These are phyloP conservation scores for Epinephelus coioides DNA, from an alignment of 2,797 vertebrate genomes.

Conservation along the genomic window DNA sequence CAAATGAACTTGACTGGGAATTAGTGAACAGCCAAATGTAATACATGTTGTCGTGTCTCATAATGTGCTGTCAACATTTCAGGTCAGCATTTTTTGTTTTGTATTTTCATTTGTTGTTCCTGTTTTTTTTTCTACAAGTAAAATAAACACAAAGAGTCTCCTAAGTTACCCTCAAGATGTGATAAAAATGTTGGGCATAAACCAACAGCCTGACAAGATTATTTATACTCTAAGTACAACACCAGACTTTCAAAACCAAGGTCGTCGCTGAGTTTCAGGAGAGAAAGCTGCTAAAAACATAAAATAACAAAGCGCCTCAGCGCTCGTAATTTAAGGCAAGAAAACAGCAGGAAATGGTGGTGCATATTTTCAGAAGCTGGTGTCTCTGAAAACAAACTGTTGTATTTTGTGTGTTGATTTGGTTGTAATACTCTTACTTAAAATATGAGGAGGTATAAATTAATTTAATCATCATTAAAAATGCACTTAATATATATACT, in stretches of 20 bases:
- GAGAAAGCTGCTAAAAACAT: constrained; percentile 41
- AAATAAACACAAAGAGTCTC: constrained; percentile 26
- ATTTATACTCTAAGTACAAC: constrained; percentile 55
- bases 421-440: constrained; percentile 4
- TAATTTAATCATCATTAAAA: background rate
- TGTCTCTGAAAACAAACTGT: constrained; percentile 25
- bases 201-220: constrained; percentile 49
- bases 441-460: background rate
- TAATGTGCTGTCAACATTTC: background rate
- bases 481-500: background rate
- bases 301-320: constrained; percentile 40
- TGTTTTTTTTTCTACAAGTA: background rate
- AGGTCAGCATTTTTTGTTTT: background rate
- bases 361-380: constrained; percentile 23
- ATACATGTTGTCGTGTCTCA: background rate
- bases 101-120: background rate
- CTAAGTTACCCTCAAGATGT: constrained; percentile 40
- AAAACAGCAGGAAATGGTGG: constrained; percentile 36
- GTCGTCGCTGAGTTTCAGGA: constrained; percentile 25
- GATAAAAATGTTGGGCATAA: constrained; percentile 26
- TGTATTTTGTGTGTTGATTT: background rate
- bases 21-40: background rate
- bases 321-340: constrained; percentile 29
- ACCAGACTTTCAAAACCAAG: constrained; percentile 54
- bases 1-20: background rate